These are phyloP conservation scores for Nannospalax galili DNA, from an alignment of 2,113 vertebrate genomes.

Conservation along the genomic window DNA sequence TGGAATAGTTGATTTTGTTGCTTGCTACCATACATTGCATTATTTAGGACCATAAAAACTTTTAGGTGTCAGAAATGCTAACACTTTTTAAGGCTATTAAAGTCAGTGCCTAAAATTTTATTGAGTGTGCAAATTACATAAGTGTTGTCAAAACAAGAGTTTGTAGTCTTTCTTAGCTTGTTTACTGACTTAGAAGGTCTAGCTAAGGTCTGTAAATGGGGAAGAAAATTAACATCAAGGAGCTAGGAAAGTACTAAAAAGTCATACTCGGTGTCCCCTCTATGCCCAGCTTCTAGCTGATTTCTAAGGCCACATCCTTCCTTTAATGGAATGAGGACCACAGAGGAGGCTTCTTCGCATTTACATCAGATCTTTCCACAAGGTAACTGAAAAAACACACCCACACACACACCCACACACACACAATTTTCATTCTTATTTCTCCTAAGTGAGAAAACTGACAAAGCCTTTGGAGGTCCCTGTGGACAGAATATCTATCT, in stretches of 20 bases:
- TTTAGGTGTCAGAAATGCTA: slow-evolving; percentile 31
- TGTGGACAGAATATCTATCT: slow-evolving; percentile 44
- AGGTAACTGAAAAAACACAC: background rate
- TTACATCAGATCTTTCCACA: slow-evolving; percentile 24
- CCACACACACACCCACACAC: background rate
- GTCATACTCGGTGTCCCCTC: background rate
- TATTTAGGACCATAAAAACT: slow-evolving; percentile 63
- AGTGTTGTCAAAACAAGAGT: slow-evolving; percentile 61
- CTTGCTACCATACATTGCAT: background rate
- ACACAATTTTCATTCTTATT: slow-evolving; percentile 38
- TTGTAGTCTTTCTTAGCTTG: slow-evolving; percentile 67
- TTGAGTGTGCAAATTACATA: slow-evolving; percentile 59
- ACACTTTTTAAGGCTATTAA: slow-evolving; percentile 70
- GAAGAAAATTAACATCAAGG: slow-evolving; percentile 54
- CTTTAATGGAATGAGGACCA: slow-evolving; percentile 52
- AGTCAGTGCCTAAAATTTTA: slow-evolving; percentile 62
- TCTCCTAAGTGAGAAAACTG: slow-evolving; percentile 62
- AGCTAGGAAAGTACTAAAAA: slow-evolving; percentile 59
- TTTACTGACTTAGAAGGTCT: slow-evolving; percentile 75
- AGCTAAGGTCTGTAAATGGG: slow-evolving; percentile 61
- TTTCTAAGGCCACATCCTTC: slow-evolving; percentile 29
- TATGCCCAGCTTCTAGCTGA: slow-evolving; percentile 29
- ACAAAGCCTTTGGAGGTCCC: slow-evolving; percentile 30
- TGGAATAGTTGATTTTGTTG: slow-evolving; percentile 42
- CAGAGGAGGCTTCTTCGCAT: background rate